Evolutionary conservation across 2,888 invertebrate genomes (phyloP), one percentile per base, ranked within the genome.

Genomic region (Plutella xylostella): DNA sequence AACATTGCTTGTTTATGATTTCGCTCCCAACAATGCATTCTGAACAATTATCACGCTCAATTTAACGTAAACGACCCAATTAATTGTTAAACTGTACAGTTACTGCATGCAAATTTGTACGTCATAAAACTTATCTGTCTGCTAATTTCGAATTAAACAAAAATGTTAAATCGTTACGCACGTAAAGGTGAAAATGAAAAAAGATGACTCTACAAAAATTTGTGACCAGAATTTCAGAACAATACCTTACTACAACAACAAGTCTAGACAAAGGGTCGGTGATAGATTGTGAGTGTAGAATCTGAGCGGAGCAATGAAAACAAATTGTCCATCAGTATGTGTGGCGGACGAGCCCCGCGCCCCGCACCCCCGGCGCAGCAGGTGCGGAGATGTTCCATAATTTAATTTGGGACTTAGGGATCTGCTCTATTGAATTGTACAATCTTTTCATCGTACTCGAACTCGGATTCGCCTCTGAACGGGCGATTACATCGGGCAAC

Each of bases 351-450:
- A 58, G 68, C 63, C 69, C 65, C 69, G 58, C 63, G 68, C 60
- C 67, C 62, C 57, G 65, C 56, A 18, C 18, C 19, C 33, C 11
- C 34, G 33, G 14, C 33, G 67, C 60, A 61, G 67, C 82, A 80
- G 80, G 79, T 82, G 80, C 76, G 69, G 71, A 72, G 76, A 74
- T 75, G 76, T 76, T 76, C 68, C 75, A 75, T 82, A 78, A 83
- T 83, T 80, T 82, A 83, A 83, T 82, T 83, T 82, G 82, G 82
- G 82, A 79, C 75, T 78, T 70, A 68, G 82, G 82, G 80, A 79
- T 68, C 72, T 72, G 69, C 71, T 73, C 70, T 75, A 78, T 79
- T 73, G 76, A 77, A 78, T 65, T 65, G 71, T 65, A 61, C 69
- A 73, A 75, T 77, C 75, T 72, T 75, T 76, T 72, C 70, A 70